phyloP scores from a whole-genome alignment of 2,888 invertebrate genomes.

The Thyatira batis region DNA sequence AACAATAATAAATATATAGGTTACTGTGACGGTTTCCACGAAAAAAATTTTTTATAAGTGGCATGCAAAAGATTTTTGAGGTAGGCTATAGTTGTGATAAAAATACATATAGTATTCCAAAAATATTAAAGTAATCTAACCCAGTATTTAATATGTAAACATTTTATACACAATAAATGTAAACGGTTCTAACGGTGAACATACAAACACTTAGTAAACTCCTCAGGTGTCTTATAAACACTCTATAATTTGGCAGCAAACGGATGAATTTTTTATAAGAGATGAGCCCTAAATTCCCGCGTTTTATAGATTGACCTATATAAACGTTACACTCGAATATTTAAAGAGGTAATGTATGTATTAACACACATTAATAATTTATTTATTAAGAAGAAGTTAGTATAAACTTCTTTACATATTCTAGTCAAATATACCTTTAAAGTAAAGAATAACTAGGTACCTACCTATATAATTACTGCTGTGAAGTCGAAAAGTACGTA shows the following conservation, averaged over 20 bases:
- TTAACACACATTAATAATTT: not conserved
- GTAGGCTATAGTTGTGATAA: no score
- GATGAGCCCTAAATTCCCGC: slow-evolving; percentile 35
- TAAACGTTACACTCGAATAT: not conserved
- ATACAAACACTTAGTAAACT: slow-evolving; percentile 35
- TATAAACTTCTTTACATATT: no score
- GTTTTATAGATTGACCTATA: slow-evolving; percentile 29
- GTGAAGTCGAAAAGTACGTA: not conserved
- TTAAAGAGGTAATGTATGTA: not conserved
- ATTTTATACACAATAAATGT: not conserved
- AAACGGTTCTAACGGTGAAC: not conserved
- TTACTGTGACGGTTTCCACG: not conserved
- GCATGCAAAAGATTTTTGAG: no score
- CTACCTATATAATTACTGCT: not conserved
- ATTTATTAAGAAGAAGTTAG: not conserved
- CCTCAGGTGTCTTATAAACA: slow-evolving; percentile 43
- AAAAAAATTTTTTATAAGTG: no score
- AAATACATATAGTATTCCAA: no score
- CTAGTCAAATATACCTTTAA: no score
- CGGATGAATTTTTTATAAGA: slow-evolving; percentile 47
- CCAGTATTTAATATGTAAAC: not conserved
- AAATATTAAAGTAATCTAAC: no score
- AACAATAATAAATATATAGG: not conserved
- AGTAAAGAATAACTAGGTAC: no score
- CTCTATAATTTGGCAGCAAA: slow-evolving; percentile 43